These are phyloP conservation scores for Montipora foliosa DNA, from an alignment of 64 coral and sea anemone species.

Conservation along the genomic window DNA sequence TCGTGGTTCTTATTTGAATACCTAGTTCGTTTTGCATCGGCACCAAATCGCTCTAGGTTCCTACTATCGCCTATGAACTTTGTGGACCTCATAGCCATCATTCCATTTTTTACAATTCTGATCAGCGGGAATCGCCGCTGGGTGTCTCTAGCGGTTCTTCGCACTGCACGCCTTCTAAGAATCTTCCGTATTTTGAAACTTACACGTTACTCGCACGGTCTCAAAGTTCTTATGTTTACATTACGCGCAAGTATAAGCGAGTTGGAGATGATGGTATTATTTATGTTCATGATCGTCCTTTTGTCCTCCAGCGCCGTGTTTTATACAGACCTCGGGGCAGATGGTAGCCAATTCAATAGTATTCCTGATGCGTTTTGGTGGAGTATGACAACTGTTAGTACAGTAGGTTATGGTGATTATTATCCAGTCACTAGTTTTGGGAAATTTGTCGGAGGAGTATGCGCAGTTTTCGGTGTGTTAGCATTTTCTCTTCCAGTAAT, in stretches of 20 bases:
- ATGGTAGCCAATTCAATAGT: slow-evolving; percentile 67
- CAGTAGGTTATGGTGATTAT: slow-evolving; percentile 90
- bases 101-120: slow-evolving; percentile 89
- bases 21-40: slow-evolving; percentile 72
- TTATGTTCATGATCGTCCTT: slow-evolving; percentile 85
- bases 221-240: slow-evolving; percentile 82
- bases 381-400: slow-evolving; percentile 85
- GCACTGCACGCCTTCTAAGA: slow-evolving; percentile 74
- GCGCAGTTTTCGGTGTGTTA: slow-evolving; percentile 86
- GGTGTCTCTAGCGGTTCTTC: slow-evolving; percentile 78
- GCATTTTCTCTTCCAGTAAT: slow-evolving; percentile 94
- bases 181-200: slow-evolving; percentile 90
- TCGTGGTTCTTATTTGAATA: slow-evolving; percentile 94
- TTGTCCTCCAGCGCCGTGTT: slow-evolving; percentile 88
- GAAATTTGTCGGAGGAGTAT: slow-evolving; percentile 85
- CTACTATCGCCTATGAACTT: slow-evolving; percentile 80
- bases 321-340: slow-evolving; percentile 70
- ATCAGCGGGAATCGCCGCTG: slow-evolving; percentile 62
- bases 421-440: slow-evolving; percentile 72
- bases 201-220: slow-evolving; percentile 86
- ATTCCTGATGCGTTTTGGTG: slow-evolving; percentile 94
- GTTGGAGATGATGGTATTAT: slow-evolving; percentile 86
- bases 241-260: slow-evolving; percentile 90
- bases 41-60: slow-evolving; percentile 73
- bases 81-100: slow-evolving; percentile 86